phyloP scores from a whole-genome alignment of 2,888 invertebrate genomes.

The Rhimphoctona megacephalus region DNA sequence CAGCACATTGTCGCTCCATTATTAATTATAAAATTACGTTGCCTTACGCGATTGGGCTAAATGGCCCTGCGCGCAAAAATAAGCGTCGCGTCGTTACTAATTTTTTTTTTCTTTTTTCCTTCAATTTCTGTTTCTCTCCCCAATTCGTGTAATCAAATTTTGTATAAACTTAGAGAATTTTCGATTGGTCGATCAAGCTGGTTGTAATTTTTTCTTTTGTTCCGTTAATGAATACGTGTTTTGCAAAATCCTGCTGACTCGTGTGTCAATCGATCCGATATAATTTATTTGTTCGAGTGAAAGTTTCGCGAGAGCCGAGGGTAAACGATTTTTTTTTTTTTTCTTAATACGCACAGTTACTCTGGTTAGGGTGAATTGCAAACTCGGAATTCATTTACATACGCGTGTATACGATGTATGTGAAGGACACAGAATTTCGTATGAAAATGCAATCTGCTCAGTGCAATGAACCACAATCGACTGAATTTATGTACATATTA shows the following conservation, averaged over 20 bases:
- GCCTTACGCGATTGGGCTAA: constrained; percentile 20
- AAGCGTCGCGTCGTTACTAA: constrained; percentile 6
- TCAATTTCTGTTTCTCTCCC: constrained; percentile 16
- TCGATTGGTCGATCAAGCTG: constrained; percentile 75
- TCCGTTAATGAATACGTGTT: not conserved
- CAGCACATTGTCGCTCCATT: constrained; percentile 44
- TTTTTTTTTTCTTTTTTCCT: constrained; percentile 22
- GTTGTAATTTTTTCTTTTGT: constrained; percentile 56
- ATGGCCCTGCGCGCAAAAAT: not conserved
- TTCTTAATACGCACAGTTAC: not conserved
- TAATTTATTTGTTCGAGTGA: constrained; percentile 44
- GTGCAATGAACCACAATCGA: constrained; percentile 77
- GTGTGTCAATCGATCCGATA: not conserved
- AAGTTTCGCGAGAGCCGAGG: constrained; percentile 1
- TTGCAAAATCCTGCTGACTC: not conserved
- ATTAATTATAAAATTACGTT: constrained; percentile 60
- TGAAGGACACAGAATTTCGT: constrained; percentile 54
- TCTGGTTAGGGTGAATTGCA: constrained; percentile 43
- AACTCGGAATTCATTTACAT: constrained; percentile 5
- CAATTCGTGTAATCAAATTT: constrained; percentile 75
- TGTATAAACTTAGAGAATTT: constrained; percentile 78
- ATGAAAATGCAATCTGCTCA: constrained; percentile 72
- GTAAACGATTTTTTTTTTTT: constrained; percentile 6
- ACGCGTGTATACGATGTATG: constrained; percentile 10
- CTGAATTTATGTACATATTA: constrained; percentile 72